These are phyloP conservation scores for Enteromius mattozi DNA, from an alignment of 2,797 vertebrate genomes.

Conservation along the genomic window DNA sequence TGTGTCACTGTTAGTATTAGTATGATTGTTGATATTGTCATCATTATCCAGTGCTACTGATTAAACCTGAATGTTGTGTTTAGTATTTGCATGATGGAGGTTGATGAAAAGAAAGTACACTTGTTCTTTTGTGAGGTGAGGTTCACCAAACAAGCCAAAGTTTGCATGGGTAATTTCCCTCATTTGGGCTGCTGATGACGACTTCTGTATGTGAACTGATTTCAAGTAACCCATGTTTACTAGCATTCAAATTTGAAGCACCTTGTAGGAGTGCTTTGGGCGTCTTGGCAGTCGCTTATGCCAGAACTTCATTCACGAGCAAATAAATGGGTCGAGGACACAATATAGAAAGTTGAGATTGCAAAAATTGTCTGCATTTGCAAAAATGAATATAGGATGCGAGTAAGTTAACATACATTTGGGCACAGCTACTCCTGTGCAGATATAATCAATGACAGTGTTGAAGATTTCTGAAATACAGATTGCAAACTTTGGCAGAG, in stretches of 20 bases:
- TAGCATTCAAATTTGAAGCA: conserved; percentile 12
- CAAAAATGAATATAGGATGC: not conserved
- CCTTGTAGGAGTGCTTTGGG: conserved; percentile 35
- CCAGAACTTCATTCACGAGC: conserved; percentile 62
- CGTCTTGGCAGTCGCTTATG: conserved; percentile 52
- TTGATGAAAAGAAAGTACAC: conserved; percentile 54
- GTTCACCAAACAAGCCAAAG: conserved; percentile 78
- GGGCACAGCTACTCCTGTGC: not conserved
- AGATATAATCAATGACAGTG: not conserved
- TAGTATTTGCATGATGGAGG: conserved; percentile 74
- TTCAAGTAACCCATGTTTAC: not conserved
- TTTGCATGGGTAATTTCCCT: conserved; percentile 72
- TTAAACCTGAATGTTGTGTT: conserved; percentile 42
- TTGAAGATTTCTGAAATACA: conserved; percentile 51
- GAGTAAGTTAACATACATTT: conserved; percentile 5
- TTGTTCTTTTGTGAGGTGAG: conserved; percentile 56
- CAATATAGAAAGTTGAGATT: conserved; percentile 51
- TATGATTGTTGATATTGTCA: conserved; percentile 52
- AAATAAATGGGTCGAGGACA: conserved; percentile 71
- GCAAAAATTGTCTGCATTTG: not conserved
- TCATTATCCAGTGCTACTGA: conserved; percentile 58
- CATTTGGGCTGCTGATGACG: conserved; percentile 56
- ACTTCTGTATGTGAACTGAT: not conserved
- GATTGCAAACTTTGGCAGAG: conserved; percentile 80
- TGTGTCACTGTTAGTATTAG: conserved; percentile 62